Evolutionary conservation across 2,888 invertebrate species (phyloP).

Genomic region (Apamea epomidion): DNA sequence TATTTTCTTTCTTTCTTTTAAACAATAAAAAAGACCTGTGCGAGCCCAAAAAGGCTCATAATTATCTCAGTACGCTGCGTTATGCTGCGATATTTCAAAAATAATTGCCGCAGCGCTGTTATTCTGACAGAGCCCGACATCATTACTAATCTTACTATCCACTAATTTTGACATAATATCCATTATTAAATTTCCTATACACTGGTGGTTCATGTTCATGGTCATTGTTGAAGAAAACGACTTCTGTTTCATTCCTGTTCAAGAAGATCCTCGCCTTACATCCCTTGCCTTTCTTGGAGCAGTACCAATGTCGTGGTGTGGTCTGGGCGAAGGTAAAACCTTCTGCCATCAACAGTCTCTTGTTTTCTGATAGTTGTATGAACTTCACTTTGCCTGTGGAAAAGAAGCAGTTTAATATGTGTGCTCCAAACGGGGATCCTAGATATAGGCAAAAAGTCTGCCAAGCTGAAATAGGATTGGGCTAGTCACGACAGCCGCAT

Average conservation of each 20-base stretch:
- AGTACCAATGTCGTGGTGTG: conserved; percentile 74
- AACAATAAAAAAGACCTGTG: background rate
- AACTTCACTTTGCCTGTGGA: conserved; percentile 70
- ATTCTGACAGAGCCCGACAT: background rate
- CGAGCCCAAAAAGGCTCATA: background rate
- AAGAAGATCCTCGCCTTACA: conserved; percentile 77
- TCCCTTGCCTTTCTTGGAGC: conserved; percentile 77
- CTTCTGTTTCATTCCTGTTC: conserved; percentile 63
- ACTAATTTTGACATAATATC: conserved; percentile 70
- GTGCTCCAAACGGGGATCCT: background rate
- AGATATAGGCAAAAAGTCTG: background rate
- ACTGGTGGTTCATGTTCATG: conserved; percentile 76
- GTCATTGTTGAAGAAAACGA: conserved; percentile 60
- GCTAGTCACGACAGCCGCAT: too few species aligned
- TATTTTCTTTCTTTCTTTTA: too few species aligned
- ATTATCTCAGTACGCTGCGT: background rate
- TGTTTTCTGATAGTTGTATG: conserved; percentile 68
- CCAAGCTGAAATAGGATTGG: background rate
- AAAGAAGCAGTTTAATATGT: background rate
- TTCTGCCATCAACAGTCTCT: conserved; percentile 75
- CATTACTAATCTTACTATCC: conserved; percentile 30
- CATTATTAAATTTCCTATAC: conserved; percentile 59
- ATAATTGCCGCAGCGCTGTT: too few species aligned
- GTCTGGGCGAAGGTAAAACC: conserved; percentile 77
- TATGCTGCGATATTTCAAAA: background rate